Conservation (phyloP, 1,140 invertebrate genomes). For the Oncopodura yosiiana region DNA sequence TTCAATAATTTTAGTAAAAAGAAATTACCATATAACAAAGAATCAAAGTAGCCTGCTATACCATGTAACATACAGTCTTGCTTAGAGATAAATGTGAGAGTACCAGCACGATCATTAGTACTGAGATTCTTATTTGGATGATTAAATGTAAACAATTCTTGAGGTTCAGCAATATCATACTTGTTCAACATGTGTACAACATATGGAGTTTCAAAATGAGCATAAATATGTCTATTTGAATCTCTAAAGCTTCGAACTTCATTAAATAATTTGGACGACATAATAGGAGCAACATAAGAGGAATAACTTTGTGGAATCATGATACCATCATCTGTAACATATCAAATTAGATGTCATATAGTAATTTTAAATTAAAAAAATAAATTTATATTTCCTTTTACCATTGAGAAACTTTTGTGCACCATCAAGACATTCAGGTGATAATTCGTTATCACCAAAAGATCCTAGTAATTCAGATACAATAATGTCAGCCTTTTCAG, state of each 20-base stretch:
- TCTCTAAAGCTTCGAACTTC: constrained; percentile 54
- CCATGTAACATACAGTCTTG: constrained; percentile 77
- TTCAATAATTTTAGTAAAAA: too few species aligned
- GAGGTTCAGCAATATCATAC: constrained; percentile 65
- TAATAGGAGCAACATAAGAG: constrained; percentile 80
- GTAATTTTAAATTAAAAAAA: background rate
- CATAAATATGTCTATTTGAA: constrained; percentile 49
- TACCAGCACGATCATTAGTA: constrained; percentile 55
- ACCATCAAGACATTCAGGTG: constrained; percentile 95
- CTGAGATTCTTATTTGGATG: constrained; percentile 67
- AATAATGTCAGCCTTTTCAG: constrained; percentile 83
- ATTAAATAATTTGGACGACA: constrained; percentile 63
- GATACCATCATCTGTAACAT: constrained; percentile 63
- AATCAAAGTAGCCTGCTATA: constrained; percentile 91
- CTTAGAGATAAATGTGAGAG: constrained; percentile 56
- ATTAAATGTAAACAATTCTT: constrained; percentile 73
- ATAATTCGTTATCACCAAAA: constrained; percentile 98
- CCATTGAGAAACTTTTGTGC: constrained; percentile 78
- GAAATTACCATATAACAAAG: constrained; percentile 70
- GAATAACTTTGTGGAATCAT: constrained; percentile 86
- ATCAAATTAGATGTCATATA: constrained; percentile 13
- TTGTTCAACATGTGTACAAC: constrained; percentile 87
- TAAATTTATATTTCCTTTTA: constrained; percentile 35
- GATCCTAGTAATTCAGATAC: constrained; percentile 95
- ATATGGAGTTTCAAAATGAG: constrained; percentile 76